Percentiles rank a stretch among this genome's conserved stretches.
These are phyloP conservation scores for Acanthornis magna DNA, from an alignment of 2,797 vertebrate species.

Conservation along the genomic window DNA sequence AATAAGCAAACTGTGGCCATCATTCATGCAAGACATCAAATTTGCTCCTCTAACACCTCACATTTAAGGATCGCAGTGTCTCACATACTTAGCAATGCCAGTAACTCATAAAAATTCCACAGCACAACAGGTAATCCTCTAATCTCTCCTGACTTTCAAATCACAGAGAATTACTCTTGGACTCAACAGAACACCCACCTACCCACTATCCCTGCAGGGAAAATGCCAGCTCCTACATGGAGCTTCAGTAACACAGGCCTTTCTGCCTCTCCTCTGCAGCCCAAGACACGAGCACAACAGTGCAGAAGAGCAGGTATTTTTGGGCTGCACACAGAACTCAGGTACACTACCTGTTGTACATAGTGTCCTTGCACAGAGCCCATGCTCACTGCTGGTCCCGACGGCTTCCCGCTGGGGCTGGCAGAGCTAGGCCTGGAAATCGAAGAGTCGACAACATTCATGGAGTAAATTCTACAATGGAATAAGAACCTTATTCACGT, in stretches of 20 bases:
- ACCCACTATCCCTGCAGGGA: not conserved
- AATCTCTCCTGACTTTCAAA: not conserved
- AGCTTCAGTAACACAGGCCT: not conserved
- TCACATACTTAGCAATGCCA: not conserved
- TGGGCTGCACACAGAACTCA: not conserved
- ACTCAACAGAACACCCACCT: not conserved
- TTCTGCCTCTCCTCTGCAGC: not conserved
- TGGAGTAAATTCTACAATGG: slow-evolving; percentile 70
- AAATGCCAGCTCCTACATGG: not conserved
- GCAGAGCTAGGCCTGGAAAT: slow-evolving; percentile 93
- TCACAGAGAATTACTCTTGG: not conserved
- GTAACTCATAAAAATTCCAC: not conserved
- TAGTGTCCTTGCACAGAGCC: slow-evolving; percentile 91
- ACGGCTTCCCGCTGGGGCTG: slow-evolving; percentile 93
- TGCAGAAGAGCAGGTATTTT: not conserved
- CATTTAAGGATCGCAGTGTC: not conserved
- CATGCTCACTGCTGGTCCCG: slow-evolving; percentile 84
- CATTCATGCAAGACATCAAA: not conserved
- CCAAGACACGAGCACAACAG: not conserved
- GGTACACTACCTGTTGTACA: slow-evolving; percentile 87
- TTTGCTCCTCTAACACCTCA: not conserved
- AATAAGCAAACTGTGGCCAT: not conserved
- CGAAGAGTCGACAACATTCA: slow-evolving; percentile 79
- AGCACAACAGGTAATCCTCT: not conserved
- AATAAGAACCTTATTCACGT: slow-evolving; percentile 63